These are phyloP conservation scores for Cossypha caffra DNA, from an alignment of 2,797 vertebrate genomes.

Conservation along the genomic window DNA sequence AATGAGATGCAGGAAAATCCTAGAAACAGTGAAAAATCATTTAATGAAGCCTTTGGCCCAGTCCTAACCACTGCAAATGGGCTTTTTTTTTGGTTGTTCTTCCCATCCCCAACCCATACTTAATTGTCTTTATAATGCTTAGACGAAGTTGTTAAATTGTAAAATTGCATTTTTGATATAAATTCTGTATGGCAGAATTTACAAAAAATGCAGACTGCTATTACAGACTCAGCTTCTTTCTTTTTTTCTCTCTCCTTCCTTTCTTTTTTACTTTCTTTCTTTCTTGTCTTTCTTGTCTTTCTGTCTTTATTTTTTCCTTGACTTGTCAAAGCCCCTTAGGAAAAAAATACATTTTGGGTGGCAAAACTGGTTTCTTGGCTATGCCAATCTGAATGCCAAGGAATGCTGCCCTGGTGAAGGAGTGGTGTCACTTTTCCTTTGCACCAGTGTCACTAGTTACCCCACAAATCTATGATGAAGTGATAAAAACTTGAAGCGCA, in stretches of 20 bases:
- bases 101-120: no score
- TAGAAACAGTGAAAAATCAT: conserved; percentile 65
- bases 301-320: neutral
- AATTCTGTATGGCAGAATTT: conserved; percentile 66
- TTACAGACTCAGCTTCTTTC: neutral
- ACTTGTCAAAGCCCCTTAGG: neutral
- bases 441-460: conserved; percentile 29
- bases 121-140: conserved; percentile 5
- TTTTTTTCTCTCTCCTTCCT: no score
- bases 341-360: neutral
- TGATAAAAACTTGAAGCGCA: conserved; percentile 41
- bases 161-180: conserved; percentile 73
- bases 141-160: conserved; percentile 69
- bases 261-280: neutral
- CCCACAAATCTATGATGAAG: conserved; percentile 44
- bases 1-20: conserved; percentile 74
- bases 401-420: neutral
- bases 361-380: neutral
- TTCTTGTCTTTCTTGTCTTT: no score
- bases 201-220: conserved; percentile 59
- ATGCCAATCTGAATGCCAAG: neutral
- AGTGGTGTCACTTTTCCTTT: neutral
- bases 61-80: neutral
- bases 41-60: conserved; percentile 58
- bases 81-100: neutral